Evolutionary conservation across 2,797 vertebrate species (phyloP).

Genomic region (Corythornis leucogaster): DNA sequence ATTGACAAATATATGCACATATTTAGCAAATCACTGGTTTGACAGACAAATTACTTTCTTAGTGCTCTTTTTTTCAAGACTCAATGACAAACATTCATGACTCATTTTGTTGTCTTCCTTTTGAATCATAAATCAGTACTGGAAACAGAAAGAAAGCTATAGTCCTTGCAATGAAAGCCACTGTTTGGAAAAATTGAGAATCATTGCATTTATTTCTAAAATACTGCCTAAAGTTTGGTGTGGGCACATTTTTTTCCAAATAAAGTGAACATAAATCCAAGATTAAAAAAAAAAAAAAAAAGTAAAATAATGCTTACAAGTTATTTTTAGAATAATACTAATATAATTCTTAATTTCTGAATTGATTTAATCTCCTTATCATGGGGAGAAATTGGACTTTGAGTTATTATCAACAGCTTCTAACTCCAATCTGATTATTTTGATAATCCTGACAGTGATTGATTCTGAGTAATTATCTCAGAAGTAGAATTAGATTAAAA

Average conservation of each 20-base stretch:
- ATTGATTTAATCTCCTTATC: conserved; percentile 78
- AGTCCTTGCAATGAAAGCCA: conserved; percentile 31
- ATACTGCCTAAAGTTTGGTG: conserved; percentile 26
- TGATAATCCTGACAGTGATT: conserved; percentile 83
- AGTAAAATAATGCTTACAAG: conserved; percentile 60
- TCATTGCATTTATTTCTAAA: conserved; percentile 50
- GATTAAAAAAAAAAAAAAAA: conserved; percentile 54
- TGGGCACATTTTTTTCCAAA: conserved; percentile 16
- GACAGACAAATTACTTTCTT: conserved; percentile 39
- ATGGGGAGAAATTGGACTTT: conserved; percentile 75
- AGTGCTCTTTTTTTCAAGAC: neutral
- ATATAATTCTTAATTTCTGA: conserved; percentile 67
- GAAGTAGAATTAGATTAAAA: conserved; percentile 82
- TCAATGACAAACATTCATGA: conserved; percentile 35
- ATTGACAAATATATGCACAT: conserved; percentile 27
- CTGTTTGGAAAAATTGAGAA: conserved; percentile 24
- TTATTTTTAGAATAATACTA: conserved; percentile 68
- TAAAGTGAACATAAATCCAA: conserved; percentile 43
- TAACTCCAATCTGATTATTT: conserved; percentile 78
- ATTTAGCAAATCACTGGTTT: neutral
- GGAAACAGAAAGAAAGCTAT: neutral
- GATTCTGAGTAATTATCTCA: conserved; percentile 82
- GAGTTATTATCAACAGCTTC: conserved; percentile 70
- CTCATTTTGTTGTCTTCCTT: conserved; percentile 29
- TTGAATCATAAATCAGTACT: conserved; percentile 39